These are phyloP conservation scores for Chionis minor DNA, from an alignment of 2,113 vertebrate genomes.

Conservation along the genomic window DNA sequence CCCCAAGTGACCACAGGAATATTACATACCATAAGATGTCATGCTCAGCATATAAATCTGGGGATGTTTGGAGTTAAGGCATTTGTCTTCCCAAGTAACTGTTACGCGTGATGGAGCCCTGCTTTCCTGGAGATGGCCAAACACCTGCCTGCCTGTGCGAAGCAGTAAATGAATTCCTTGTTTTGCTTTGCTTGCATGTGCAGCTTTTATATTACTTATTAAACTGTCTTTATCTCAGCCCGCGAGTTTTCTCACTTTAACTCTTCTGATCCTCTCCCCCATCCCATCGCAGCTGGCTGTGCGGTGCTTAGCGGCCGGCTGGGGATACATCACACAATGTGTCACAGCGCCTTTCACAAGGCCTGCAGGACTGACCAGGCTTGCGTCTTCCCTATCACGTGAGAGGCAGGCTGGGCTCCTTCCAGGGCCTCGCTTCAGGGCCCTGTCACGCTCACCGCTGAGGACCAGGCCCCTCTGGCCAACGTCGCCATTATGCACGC, in stretches of 20 bases:
- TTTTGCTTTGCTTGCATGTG: neutral
- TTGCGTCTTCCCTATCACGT: accelerated
- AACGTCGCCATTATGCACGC: accelerated
- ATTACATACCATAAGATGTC: neutral
- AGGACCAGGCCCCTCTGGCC: too few species aligned
- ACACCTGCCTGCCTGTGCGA: neutral
- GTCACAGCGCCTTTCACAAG: neutral
- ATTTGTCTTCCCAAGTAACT: neutral
- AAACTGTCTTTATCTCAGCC: neutral
- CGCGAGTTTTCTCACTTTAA: neutral
- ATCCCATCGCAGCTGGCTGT: neutral
- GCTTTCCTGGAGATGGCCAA: neutral
- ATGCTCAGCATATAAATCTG: neutral
- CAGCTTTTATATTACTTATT: neutral
- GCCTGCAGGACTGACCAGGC: neutral
- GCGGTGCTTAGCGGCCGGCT: neutral
- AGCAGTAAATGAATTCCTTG: neutral
- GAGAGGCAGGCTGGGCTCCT: accelerated
- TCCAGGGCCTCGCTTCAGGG: accelerated
- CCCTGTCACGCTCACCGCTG: accelerated
- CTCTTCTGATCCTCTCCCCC: neutral
- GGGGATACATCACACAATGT: neutral
- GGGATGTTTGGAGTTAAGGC: neutral
- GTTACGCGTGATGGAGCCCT: neutral
- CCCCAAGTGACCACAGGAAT: neutral